Percentiles rank a stretch among this genome's conserved stretches.
Evolutionary conservation across 2,888 invertebrate genomes (phyloP).

Genomic region (Cenopis cana): DNA sequence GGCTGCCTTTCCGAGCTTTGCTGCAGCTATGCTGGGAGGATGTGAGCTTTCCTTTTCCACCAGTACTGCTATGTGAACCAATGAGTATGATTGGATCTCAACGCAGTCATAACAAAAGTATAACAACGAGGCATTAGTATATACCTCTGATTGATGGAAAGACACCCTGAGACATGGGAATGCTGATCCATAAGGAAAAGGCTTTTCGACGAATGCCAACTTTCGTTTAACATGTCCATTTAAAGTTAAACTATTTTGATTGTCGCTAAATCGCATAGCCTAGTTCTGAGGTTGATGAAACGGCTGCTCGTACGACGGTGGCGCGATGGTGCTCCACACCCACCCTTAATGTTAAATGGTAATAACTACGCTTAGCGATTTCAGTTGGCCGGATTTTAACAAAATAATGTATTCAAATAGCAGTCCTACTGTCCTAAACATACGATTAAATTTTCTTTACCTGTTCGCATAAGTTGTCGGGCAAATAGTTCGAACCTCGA

Average conservation of each 20-base stretch:
- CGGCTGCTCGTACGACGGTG: conserved; percentile 26
- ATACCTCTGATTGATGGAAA: no score
- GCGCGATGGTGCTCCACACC: neutral
- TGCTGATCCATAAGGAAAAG: neutral
- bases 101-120: no score
- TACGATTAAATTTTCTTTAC: neutral
- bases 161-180: no score
- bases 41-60: no score
- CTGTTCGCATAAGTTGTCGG: neutral
- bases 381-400: neutral
- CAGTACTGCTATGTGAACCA: no score
- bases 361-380: neutral
- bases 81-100: no score
- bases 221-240: neutral
- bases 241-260: conserved; percentile 13
- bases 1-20: no score
- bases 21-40: no score
- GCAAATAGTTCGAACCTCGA: neutral
- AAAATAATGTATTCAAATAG: neutral
- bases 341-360: neutral
- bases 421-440: neutral
- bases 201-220: neutral
- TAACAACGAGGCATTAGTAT: no score
- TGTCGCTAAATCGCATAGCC: conserved; percentile 4
- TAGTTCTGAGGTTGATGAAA: conserved; percentile 24